Conservation (phyloP, 2,888 invertebrate genomes). For the Encarsia formosa region DNA sequence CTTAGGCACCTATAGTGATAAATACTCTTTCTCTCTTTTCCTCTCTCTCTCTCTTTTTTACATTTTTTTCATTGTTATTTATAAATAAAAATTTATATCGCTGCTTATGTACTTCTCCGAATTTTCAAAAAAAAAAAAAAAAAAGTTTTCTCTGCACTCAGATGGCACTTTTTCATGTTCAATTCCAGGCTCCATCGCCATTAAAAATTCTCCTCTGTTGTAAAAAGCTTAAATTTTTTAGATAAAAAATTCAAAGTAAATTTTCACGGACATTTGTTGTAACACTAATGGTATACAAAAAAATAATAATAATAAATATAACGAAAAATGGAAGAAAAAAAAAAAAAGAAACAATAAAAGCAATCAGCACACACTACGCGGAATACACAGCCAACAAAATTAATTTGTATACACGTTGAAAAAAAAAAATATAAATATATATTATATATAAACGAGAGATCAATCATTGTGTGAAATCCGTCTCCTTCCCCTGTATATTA, state of each 20-base stretch:
- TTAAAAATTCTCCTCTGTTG: constrained; percentile 1
- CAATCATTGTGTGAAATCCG: constrained; percentile 26
- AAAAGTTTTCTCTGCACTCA: too few relatives aligned
- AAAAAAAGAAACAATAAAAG: constrained; percentile 4
- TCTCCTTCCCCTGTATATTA: constrained; percentile 45
- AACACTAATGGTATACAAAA: not conserved
- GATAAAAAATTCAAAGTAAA: constrained; percentile 18
- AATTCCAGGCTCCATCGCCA: constrained; percentile 19
- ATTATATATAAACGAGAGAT: constrained; percentile 20
- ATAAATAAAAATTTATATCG: too few relatives aligned
- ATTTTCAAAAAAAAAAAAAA: too few relatives aligned
- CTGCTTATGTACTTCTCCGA: too few relatives aligned
- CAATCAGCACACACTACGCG: constrained; percentile 12
- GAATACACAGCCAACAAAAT: constrained; percentile 12
- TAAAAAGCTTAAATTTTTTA: constrained; percentile 7
- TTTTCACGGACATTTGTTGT: constrained; percentile 21
- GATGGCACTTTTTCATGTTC: not conserved
- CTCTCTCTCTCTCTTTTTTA: not conserved
- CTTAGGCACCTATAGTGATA: not conserved
- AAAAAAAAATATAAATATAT: constrained; percentile 24
- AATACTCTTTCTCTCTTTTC: not conserved
- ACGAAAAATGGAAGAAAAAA: not conserved
- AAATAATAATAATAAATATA: not conserved
- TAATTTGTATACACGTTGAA: constrained; percentile 23
- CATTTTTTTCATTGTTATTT: not conserved